Evolutionary conservation across 2,113 vertebrate species (phyloP).

Genomic region (Gymnogyps californianus): DNA sequence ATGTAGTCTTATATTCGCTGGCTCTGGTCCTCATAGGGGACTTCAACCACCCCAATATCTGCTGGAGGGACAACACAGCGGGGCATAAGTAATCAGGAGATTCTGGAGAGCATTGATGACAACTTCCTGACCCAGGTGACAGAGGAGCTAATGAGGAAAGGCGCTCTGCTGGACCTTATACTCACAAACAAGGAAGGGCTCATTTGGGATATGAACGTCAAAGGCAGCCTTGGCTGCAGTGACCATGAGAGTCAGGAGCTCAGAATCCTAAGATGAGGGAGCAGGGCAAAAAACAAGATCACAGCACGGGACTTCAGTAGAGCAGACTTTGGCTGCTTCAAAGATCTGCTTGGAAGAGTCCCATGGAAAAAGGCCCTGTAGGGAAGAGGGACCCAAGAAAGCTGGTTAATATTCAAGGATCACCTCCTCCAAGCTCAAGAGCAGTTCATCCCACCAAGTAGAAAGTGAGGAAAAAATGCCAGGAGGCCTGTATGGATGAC

Average conservation of each 20-base stretch:
- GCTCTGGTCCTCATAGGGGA: neutral
- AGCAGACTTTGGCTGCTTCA: too few species aligned
- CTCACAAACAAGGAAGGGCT: neutral
- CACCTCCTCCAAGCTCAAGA: too few species aligned
- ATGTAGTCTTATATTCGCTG: neutral
- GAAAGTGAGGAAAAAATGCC: too few species aligned
- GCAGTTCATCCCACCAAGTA: too few species aligned
- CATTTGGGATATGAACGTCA: neutral
- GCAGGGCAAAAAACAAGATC: neutral
- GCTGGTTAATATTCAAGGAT: too few species aligned
- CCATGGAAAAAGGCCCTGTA: too few species aligned
- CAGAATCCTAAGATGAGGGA: neutral
- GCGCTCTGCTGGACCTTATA: neutral
- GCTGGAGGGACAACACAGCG: neutral
- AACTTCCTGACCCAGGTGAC: neutral
- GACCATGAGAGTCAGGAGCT: neutral
- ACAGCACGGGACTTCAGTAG: too few species aligned
- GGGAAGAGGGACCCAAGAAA: too few species aligned
- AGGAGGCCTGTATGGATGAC: too few species aligned
- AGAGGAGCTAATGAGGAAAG: neutral
- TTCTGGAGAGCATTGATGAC: neutral
- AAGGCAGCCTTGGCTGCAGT: neutral
- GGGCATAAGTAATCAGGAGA: neutral
- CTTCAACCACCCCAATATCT: neutral
- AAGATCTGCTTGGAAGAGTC: too few species aligned